Base-by-base conservation (phyloP, 2,888 invertebrate genomes). In the Fabriciana adippe region DNA sequence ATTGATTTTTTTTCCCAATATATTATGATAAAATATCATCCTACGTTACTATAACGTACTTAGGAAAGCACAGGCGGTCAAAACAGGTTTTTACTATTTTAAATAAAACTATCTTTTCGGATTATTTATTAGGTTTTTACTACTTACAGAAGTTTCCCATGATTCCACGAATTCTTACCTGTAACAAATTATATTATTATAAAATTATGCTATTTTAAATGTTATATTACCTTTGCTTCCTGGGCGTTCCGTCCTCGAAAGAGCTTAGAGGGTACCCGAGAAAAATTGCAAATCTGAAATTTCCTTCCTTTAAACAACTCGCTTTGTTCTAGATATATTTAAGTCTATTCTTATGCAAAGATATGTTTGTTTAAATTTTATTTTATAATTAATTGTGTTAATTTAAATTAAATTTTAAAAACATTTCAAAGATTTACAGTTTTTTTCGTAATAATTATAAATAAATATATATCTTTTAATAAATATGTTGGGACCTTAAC, bases 251-350 rank as follows among this genome's bases (percentile, higher is more conserved):
- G 21, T 59, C 35, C 35, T 59, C 47, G 26, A 47, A 21, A 47
- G 45, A 26, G 47, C 57, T 59, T 59, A 59, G 57, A 47, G 57
- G 57, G 26, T 47, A 48, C 26, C 47, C 47, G 47, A 59, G 47
- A n/a, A 47, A 21, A 47, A 47, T 48, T 47, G 8, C 35, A 2
- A 11, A 35, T 59, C n/a, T 15, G 4, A 47, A 59, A 59, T 59
- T 47, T 47, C 5, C 57, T 59, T 59, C n/a, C 57, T 59, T 57
- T 57, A 47, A 47, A 47, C 26, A 26, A 57, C 45, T 47, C 5
- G 57, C 47, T 57, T 47, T 4, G 11, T 47, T 47, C n/a, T 11
- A 21, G 45, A 11, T n/a, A 47, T 47, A 21, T 47, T 45, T 26
- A 8, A 47, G 6, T 2, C 6, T 56, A 45, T 56, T 16, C 18